Percentiles rank a stretch among this genome's conserved stretches.
phyloP scores from a whole-genome alignment of 2,888 invertebrate species.

The Resseliella maxima region DNA sequence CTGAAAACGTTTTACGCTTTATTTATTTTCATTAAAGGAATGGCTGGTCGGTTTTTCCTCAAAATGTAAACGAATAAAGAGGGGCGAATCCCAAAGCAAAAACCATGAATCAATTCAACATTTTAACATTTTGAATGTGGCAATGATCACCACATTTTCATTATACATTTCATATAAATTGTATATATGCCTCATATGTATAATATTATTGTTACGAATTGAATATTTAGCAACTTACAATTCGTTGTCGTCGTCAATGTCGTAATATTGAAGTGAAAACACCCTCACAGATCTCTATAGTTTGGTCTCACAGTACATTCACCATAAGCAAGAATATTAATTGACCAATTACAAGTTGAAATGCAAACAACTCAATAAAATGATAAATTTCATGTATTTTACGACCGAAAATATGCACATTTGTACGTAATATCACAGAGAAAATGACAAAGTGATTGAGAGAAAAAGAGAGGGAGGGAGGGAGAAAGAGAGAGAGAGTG shows the following conservation, averaged over 20 bases:
- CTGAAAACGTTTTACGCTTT: conserved; percentile 44
- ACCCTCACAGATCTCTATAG: too few relatives aligned
- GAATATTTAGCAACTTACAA: not conserved
- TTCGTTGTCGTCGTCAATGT: too few relatives aligned
- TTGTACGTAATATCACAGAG: not conserved
- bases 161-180: not conserved
- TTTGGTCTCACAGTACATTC: not conserved
- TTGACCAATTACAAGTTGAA: conserved; percentile 51
- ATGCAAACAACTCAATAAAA: conserved; percentile 51
- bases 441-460: too few relatives aligned
- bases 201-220: not conserved
- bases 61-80: not conserved
- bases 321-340: conserved; percentile 38
- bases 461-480: too few relatives aligned
- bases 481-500: too few relatives aligned
- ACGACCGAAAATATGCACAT: conserved; percentile 28
- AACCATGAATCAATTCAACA: conserved; percentile 12
- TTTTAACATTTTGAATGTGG: not conserved
- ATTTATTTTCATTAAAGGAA: conserved; percentile 51
- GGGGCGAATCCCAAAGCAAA: not conserved
- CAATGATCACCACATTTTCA: not conserved
- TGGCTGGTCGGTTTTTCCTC: not conserved
- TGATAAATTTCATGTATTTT: conserved; percentile 48
- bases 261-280: too few relatives aligned
- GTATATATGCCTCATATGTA: not conserved